Evolutionary conservation across 2,113 vertebrate genomes (phyloP).

Genomic region (Ursus arctos): DNA sequence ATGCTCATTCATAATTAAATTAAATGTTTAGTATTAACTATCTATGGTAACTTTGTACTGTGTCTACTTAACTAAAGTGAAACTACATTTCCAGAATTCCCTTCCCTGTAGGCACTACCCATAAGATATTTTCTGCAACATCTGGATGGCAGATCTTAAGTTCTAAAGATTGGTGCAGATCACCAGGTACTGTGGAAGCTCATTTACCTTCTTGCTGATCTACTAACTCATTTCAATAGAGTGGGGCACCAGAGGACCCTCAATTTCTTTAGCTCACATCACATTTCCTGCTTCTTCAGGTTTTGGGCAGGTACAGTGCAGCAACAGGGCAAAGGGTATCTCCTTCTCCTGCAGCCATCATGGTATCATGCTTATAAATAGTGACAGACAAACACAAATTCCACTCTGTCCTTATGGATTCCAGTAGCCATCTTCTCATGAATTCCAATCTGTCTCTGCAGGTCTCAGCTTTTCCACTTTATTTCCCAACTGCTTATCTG

Average conservation of each 20-base stretch:
- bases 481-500: background rate
- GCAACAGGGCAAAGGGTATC: background rate
- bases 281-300: background rate
- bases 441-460: background rate
- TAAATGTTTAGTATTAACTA: background rate
- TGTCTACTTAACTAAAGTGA: background rate
- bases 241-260: fast-evolving
- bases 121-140: background rate
- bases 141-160: background rate
- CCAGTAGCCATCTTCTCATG: background rate
- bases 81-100: background rate
- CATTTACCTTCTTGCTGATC: too few species aligned
- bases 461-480: background rate
- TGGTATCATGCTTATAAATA: background rate
- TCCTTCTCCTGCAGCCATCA: background rate
- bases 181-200: too few species aligned
- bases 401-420: background rate
- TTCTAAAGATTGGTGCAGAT: background rate
- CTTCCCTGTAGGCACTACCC: background rate
- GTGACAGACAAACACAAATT: background rate
- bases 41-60: background rate
- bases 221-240: background rate
- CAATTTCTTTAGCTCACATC: background rate
- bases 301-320: background rate
- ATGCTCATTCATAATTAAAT: background rate